Percentiles rank a stretch among this genome's conserved stretches.
Conservation (phyloP, 2,113 vertebrate species). For the Antigone vipio region DNA sequence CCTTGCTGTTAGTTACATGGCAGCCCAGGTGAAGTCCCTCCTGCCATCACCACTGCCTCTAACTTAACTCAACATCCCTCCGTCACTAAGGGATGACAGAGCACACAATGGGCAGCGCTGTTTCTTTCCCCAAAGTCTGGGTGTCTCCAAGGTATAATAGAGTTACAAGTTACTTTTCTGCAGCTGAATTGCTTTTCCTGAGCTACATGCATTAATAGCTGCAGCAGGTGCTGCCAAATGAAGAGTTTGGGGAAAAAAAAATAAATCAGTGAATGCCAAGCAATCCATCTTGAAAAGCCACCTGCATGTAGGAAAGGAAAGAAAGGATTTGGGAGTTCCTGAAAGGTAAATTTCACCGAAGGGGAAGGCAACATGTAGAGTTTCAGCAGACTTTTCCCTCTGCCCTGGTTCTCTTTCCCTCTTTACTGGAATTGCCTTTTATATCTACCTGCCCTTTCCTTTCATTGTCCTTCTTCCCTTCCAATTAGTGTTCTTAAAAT, state of each 20-base stretch:
- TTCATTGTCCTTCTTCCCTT: not conserved
- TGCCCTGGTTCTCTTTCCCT: not conserved
- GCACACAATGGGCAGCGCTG: fast-evolving
- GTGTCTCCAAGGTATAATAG: not conserved
- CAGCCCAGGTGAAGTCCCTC: not conserved
- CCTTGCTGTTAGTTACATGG: not conserved
- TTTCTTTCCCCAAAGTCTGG: not conserved
- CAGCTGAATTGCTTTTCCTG: not conserved
- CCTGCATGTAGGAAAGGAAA: not conserved
- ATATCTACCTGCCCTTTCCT: not conserved
- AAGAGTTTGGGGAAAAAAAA: not conserved
- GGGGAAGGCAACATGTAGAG: not conserved
- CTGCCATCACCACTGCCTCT: fast-evolving
- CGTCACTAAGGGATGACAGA: not conserved
- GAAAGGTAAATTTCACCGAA: not conserved
- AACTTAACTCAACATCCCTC: not conserved
- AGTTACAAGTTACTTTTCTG: not conserved
- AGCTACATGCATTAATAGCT: not conserved
- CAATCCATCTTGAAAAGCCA: conserved; percentile 53
- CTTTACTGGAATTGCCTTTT: not conserved
- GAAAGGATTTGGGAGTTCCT: not conserved
- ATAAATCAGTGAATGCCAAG: conserved; percentile 5
- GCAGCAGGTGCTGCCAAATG: not conserved
- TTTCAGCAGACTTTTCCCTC: not conserved
- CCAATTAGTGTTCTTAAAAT: not conserved